Percentiles rank a stretch among this genome's conserved stretches.
Conservation (phyloP, 2,888 invertebrate species). For the Aleiodes testaceus region DNA sequence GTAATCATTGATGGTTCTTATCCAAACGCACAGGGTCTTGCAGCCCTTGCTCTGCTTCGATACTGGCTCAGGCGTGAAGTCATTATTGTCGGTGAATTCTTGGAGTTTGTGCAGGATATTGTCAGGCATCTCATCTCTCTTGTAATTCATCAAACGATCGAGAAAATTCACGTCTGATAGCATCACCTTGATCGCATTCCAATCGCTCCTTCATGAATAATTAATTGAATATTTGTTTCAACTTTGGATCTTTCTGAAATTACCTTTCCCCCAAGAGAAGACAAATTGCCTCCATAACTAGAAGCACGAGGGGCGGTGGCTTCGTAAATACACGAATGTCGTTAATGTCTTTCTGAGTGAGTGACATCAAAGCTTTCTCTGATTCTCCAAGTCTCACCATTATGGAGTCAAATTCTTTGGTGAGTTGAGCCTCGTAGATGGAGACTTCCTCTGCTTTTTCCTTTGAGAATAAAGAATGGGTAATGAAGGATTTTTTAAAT, state of each 20-base stretch:
- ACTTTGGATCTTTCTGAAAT: too few relatives aligned
- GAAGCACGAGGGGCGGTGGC: constrained; percentile 90
- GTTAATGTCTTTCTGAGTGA: constrained; percentile 90
- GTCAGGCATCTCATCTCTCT: constrained; percentile 91
- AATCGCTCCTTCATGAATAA: constrained; percentile 80
- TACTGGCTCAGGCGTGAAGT: constrained; percentile 91
- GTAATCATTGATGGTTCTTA: constrained; percentile 92
- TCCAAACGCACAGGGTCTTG: constrained; percentile 92
- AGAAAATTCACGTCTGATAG: constrained; percentile 89
- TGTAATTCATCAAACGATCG: constrained; percentile 86
- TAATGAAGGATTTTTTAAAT: not conserved
- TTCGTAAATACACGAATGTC: constrained; percentile 93
- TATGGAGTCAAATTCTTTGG: constrained; percentile 87
- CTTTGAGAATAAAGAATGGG: constrained; percentile 78
- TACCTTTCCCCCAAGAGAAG: constrained; percentile 74
- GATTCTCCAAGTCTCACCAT: constrained; percentile 92
- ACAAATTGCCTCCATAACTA: constrained; percentile 92
- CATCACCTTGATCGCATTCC: constrained; percentile 87
- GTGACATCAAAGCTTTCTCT: constrained; percentile 83
- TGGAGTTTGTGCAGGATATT: constrained; percentile 87
- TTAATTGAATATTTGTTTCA: too few relatives aligned
- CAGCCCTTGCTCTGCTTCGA: constrained; percentile 89
- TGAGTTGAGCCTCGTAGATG: constrained; percentile 85
- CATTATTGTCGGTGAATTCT: constrained; percentile 85
- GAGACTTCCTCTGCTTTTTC: constrained; percentile 83